Evolutionary conservation across 1,140 invertebrate genomes (phyloP), one percentile per base, ranked within the genome.

Genomic region (Drosophila parabipectinata): DNA sequence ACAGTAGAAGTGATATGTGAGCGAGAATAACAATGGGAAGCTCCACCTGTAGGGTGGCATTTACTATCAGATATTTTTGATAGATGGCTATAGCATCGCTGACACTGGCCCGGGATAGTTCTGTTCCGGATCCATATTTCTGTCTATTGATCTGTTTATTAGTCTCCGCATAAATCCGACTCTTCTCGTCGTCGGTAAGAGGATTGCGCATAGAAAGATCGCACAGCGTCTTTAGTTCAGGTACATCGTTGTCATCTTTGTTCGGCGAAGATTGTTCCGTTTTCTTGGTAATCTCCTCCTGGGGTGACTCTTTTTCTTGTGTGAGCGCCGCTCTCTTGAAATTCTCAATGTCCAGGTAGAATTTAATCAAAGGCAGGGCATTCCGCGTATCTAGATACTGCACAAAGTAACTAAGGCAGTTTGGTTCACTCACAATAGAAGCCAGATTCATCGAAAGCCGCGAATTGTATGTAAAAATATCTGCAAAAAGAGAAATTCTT

Each of bases 271-370:
- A 32, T 9, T 44, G 8, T 28, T 55, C 26, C 4, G 48, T 18
- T 3, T 26, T 53, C 7, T 2, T 45, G 8, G 30, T 3, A 14
- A 52, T 14, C 26, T 61, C 58, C 8, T 57, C 56, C 0, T 15
- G 15, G 0, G 32, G 10, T 14, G 51, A 12, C 1, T 59, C 45
- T 1, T 61, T 63, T 14, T 58, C 59, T 6, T 44, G 69, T 24
- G 67, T 59, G 1, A 77, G 34, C 7, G 87, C 87, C 2, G 90
- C 82, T 8, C 81, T 71, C 53, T 90, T 91, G 26, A 96, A 94
- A 81, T 94, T 95, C 72, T 96, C 95, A 12, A 95, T 94, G 88
- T 96, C 96, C 58, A 96, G 82, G 94, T 95, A 96, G 90, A 96
- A 96, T 85, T 94, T 94, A 2, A 96, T 94, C 7, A 95, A 92